Evolutionary conservation across 1,140 invertebrate species (phyloP), one percentile per base, ranked within the genome.

Genomic region (Adelges cooleyi): DNA sequence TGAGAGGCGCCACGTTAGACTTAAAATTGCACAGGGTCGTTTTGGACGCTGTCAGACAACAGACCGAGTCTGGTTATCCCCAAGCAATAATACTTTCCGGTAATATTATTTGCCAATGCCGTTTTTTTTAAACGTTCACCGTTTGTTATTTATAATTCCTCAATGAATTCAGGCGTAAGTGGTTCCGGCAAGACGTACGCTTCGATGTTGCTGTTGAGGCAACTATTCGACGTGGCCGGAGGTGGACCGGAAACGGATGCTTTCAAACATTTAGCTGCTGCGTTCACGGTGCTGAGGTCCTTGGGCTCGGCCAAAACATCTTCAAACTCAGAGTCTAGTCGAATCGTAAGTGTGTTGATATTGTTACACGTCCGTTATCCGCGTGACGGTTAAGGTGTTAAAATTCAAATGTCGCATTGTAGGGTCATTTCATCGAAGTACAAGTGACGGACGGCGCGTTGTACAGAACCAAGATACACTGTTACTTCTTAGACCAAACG

Each of bases 351-450:
- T 76, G 27, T 72, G n/a, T n/a, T n/a, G 52, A 11, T 66, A 48
- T 65, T 67, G 15, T 11, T 44, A 49, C 9, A 18, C n/a, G 38
- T n/a, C 9, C 9, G n/a, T 40, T 40, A 40, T n/a, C 38, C 9
- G 38, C 9, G 38, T 9, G 9, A 40, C 9, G 38, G 38, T 9
- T 9, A n/a, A n/a, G n/a, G n/a, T n/a, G n/a, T n/a, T n/a, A n/a
- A n/a, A n/a, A n/a, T n/a, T n/a, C n/a, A n/a, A n/a, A n/a, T n/a
- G n/a, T n/a, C 67, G 44, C 67, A 67, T 76, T 76, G 53, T 70
- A 93, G 90, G 91, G 92, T 33, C 90, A 95, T 75, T 96, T 95
- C 74, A 93, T 96, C 70, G 92, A 96, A 77, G 90, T 95, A 51
- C 91, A 95, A 78, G 90, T 95, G 51, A 95, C 92, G n/a, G 91